These are phyloP conservation scores for Myrmecophaga tridactyla DNA, from an alignment of 2,113 vertebrate genomes.

Conservation along the genomic window DNA sequence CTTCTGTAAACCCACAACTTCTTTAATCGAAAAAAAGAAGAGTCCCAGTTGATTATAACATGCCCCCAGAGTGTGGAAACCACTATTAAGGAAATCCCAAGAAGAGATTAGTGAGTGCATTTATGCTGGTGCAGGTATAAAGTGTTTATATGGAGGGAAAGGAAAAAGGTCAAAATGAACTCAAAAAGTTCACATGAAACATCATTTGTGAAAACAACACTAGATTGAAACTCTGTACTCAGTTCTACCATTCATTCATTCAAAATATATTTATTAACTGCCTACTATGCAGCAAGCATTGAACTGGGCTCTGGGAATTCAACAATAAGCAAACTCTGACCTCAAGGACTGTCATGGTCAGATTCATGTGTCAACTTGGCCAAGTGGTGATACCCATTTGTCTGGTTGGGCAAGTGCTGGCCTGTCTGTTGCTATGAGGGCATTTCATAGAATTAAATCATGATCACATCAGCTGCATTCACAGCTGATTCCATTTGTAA, in stretches of 20 bases:
- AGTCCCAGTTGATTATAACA: background rate
- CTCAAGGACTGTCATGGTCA: background rate
- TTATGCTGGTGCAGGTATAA: background rate
- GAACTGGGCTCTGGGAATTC: background rate
- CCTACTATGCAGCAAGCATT: background rate
- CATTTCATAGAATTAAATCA: no score
- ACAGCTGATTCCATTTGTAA: no score
- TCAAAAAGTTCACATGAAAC: background rate
- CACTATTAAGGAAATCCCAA: background rate
- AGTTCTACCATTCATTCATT: background rate
- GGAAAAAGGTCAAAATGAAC: background rate
- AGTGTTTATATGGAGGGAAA: background rate
- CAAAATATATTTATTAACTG: background rate
- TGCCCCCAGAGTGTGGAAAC: background rate
- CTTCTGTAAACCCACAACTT: no score
- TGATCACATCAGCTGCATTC: no score
- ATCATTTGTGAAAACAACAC: background rate
- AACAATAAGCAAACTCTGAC: background rate
- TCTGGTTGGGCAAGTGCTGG: no score
- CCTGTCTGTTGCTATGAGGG: no score
- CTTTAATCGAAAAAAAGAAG: no score
- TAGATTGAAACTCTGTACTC: background rate
- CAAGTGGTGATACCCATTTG: no score
- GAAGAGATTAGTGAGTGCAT: background rate
- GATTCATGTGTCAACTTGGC: no score